Percentiles rank a stretch among this genome's conserved stretches.
Conservation (phyloP, 2,113 vertebrate genomes). For the Lasiurus borealis region DNA sequence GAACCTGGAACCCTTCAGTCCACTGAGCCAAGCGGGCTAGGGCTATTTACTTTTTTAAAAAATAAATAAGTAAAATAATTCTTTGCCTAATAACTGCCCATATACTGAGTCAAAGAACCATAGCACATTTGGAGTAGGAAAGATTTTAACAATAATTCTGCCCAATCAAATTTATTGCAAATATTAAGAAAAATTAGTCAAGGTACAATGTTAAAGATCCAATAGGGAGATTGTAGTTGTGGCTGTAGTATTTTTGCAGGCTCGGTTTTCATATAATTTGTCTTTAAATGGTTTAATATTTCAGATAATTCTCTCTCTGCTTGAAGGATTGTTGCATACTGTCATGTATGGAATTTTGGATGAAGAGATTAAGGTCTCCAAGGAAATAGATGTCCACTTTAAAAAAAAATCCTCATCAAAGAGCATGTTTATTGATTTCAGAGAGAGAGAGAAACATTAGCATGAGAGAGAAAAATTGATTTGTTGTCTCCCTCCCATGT, state of each 20-base stretch:
- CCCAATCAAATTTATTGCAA: background rate
- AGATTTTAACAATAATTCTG: background rate
- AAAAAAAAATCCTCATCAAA: too few species aligned
- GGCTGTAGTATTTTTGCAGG: background rate
- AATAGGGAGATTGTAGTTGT: background rate
- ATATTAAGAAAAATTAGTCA: background rate
- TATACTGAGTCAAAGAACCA: constrained; percentile 47
- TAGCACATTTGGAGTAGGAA: constrained; percentile 33
- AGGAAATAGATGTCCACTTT: background rate
- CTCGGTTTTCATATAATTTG: background rate
- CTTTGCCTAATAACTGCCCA: background rate
- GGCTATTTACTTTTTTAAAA: background rate
- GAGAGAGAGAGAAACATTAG: too few species aligned
- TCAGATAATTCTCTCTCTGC: background rate
- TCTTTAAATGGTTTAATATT: background rate
- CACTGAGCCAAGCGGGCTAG: too few species aligned
- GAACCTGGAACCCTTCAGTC: too few species aligned
- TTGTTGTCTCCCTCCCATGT: too few species aligned
- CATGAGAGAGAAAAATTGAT: too few species aligned
- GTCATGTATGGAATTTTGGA: background rate
- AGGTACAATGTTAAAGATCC: background rate
- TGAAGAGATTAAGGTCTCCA: background rate
- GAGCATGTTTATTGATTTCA: too few species aligned
- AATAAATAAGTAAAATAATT: background rate
- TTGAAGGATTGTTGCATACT: background rate